Conservation (phyloP, 2,797 vertebrate genomes). For the Lagocephalus sceleratus region DNA sequence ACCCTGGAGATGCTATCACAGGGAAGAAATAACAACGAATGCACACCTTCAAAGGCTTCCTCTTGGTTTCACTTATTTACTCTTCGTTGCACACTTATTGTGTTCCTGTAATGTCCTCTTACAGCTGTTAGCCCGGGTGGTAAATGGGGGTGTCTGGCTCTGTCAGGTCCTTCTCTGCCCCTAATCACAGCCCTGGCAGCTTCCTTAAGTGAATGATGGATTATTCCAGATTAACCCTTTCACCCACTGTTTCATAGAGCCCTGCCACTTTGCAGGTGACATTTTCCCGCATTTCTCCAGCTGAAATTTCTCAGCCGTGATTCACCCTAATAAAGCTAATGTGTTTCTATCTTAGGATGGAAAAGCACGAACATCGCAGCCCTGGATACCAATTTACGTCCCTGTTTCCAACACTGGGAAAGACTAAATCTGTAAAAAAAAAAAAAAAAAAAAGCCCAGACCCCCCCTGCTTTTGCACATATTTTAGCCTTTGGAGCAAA, state of each 20-base stretch:
- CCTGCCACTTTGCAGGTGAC: constrained; percentile 14
- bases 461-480: too few species aligned
- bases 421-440: too few species aligned
- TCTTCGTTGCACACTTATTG: not conserved
- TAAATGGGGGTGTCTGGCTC: constrained; percentile 44
- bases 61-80: not conserved
- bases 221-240: constrained; percentile 52
- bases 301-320: not conserved
- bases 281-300: not conserved
- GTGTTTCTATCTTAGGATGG: too few species aligned
- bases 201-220: constrained; percentile 62
- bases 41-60: not conserved
- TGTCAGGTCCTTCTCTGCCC: constrained; percentile 14
- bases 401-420: too few species aligned
- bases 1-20: not conserved
- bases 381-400: not conserved
- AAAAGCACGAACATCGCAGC: not conserved
- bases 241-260: constrained; percentile 11
- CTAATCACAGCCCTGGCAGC: constrained; percentile 55
- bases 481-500: too few species aligned
- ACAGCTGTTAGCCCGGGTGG: constrained; percentile 3
- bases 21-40: not conserved
- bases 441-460: too few species aligned
- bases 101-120: not conserved
- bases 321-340: too few species aligned